Base-by-base conservation (phyloP, 2,113 vertebrate genomes). In the Gobiocypris rarus region DNA sequence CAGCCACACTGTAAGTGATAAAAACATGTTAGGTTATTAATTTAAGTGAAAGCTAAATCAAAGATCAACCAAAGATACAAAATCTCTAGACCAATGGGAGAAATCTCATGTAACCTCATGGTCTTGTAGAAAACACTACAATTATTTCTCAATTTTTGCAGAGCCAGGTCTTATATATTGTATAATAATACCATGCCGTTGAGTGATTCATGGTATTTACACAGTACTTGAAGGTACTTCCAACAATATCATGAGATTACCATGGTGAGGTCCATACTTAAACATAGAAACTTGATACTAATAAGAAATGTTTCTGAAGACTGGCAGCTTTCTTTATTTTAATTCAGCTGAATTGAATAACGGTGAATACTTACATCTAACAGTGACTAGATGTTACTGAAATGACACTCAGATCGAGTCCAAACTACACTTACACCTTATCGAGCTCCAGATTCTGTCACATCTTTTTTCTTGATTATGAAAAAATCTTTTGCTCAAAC, bases 21-120 rank as follows among this genome's bases (percentile, higher is more conserved):
- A 5, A 28, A 26, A 61, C 22, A 65, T 78, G 31, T 41, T 11
- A 45, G 76, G 70, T 38, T 61, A 38, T 67, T 71, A 65, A 63
- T 65, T 86, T 81, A 82, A 77, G 54, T 81, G 38, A 76, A 54
- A 77, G 77, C 54, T 84, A 84, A 31, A 84, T 86, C 74, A 87
- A 82, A 84, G 14, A 79, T 82, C n/a, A 43, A 31, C 24, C 41
- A 48, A 31, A 70, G 83, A 88, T 54, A 54, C 7, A 54, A 7
- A 8, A 54, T 38, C 54, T 59, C 22, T 24, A 5, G 5, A 58
- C 31, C 54, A 3, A 78, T n/a, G 75, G 54, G 34, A 43, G n/a
- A 24, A 59, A 24, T 75, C 50, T 13, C 5, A 45, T 24, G 9
- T 15, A 67, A 17, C 10, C 28, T 14, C n/a, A 26, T 45, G n/a